Evolutionary conservation across 2,888 invertebrate species (phyloP), one percentile per base, ranked within the genome.

Genomic region (Amiota communis): DNA sequence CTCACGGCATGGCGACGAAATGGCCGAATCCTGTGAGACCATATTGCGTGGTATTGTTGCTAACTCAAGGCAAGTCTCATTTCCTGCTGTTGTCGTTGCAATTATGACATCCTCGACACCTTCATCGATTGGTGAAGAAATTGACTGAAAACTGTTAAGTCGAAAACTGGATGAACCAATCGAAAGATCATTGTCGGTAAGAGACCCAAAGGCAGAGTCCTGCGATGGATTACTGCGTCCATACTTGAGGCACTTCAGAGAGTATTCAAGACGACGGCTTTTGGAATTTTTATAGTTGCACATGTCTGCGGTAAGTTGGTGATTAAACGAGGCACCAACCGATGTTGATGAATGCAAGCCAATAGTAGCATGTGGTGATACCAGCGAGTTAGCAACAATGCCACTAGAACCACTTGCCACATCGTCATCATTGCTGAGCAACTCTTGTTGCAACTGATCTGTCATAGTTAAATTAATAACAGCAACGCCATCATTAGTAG

Each of bases 201-300:
- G 79, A 13, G 90, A 90, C 23, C 90, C 90, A 74, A 90, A 90
- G 10, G 90, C 90, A 10, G 90, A 90, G 73, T 90, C 90, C 81
- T 90, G 90, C 46, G 90, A 90, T 13, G 90, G 90, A 85, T 90
- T 90, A 71, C 90, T 90, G 71, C 89, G 88, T 3, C 89, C 90
- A 77, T 89, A 89, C 77, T 89, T 89, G 74, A 89, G 82, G 63
- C 90, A 89, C 77, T 89, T 87, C 70, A 89, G 85, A 53, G 90
- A 90, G 79, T 90, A 90, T 77, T 90, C 90, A 70, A 90, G 81
- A n/a, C 90, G 87, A 3, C 90, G 87, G 74, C 88, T 89, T 80
- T 90, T 90, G 8, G 90, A 90, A 78, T 90, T 90, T 79, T 90
- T 90, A 73, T 87, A 88, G 78, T 86, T 89, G 80, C 89, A 90